phyloP scores from a whole-genome alignment of 2,888 invertebrate genomes.

The Hydrotaea diabolus region DNA sequence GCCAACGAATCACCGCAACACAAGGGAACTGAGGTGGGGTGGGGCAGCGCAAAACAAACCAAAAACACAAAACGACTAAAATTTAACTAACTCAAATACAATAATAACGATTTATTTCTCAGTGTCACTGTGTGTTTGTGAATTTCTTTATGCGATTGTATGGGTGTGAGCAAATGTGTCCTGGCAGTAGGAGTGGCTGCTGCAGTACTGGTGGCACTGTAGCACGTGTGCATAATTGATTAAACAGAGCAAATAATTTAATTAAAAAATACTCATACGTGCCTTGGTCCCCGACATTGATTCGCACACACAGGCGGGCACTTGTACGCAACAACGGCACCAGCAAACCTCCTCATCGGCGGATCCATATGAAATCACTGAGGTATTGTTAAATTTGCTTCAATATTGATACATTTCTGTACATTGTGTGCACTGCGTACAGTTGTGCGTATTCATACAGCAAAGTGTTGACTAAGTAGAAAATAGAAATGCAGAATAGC shows the following conservation, averaged over 20 bases:
- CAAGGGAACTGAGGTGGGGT: too few relatives aligned
- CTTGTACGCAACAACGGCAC: not conserved
- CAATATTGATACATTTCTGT: conserved; percentile 11
- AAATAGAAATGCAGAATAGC: too few relatives aligned
- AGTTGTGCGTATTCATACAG: not conserved
- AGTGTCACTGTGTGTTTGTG: not conserved
- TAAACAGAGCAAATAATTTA: conserved; percentile 59
- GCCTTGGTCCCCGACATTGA: conserved; percentile 42
- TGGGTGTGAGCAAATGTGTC: not conserved
- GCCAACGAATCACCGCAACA: too few relatives aligned
- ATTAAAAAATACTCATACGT: conserved; percentile 60
- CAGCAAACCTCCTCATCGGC: not conserved
- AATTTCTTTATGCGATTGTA: not conserved
- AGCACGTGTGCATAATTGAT: conserved; percentile 59
- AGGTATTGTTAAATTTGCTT: conserved; percentile 12
- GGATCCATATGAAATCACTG: not conserved
- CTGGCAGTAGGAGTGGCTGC: not conserved
- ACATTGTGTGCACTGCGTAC: not conserved
- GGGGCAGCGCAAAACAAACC: not conserved
- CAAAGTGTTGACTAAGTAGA: too few relatives aligned
- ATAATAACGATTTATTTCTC: not conserved
- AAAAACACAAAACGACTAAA: conserved; percentile 4
- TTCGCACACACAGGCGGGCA: not conserved
- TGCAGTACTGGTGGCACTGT: not conserved
- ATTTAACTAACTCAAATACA: conserved; percentile 40